A percentile compares a stretch with the other conserved stretches of the same genome.
Conservation (phyloP, 2,113 vertebrate genomes). For the Xenopus borealis region DNA sequence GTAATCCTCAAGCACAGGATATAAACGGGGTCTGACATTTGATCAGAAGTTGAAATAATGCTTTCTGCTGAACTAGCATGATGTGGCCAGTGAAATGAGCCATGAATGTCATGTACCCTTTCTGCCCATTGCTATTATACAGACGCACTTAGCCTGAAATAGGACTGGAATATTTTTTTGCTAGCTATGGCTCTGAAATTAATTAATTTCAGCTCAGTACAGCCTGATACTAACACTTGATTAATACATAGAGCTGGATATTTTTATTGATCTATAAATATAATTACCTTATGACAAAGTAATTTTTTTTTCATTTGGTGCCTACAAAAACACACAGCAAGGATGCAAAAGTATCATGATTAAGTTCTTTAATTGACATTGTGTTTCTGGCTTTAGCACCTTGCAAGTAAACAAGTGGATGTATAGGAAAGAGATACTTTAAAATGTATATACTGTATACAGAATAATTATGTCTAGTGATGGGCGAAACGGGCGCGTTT, state of each 20-base stretch:
- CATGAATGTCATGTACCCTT: conserved; percentile 34
- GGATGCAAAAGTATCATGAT: no score
- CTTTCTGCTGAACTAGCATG: conserved; percentile 30
- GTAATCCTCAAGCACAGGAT: no score
- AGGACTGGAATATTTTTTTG: conserved; percentile 37
- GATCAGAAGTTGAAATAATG: background rate
- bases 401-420: no score
- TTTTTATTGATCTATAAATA: conserved; percentile 5
- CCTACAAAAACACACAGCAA: no score
- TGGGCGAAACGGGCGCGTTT: no score
- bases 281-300: no score
- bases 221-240: conserved; percentile 16
- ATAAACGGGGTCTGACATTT: background rate
- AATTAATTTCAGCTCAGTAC: conserved; percentile 44
- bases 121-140: conserved; percentile 25
- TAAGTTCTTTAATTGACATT: no score
- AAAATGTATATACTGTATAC: no score
- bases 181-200: conserved; percentile 43
- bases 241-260: background rate
- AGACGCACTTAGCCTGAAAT: conserved; percentile 43
- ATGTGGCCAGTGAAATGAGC: conserved; percentile 40
- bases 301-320: no score
- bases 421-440: no score
- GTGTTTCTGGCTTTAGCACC: no score
- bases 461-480: no score